phyloP scores from a whole-genome alignment of 2,888 invertebrate genomes.

The Chloromyia formosa region DNA sequence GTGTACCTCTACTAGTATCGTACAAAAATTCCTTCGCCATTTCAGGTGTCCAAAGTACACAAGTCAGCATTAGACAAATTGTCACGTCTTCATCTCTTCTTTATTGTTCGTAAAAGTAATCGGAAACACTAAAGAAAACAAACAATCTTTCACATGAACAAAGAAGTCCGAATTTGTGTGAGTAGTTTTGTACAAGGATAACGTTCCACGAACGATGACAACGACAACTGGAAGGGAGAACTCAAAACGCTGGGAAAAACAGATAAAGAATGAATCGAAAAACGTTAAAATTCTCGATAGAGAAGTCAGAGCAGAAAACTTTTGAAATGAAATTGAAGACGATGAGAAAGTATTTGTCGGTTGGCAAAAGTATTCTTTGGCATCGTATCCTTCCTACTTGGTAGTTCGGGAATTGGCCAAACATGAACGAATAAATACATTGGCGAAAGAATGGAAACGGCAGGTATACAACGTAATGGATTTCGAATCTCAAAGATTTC shows the following conservation, averaged over 20 bases:
- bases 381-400: too few species aligned
- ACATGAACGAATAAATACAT: too few species aligned
- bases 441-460: too few species aligned
- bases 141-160: too few species aligned
- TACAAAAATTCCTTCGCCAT: too few species aligned
- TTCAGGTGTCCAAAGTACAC: too few species aligned
- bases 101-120: slow-evolving; percentile 18
- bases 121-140: slow-evolving; percentile 3
- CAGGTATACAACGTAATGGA: not conserved
- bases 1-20: too few species aligned
- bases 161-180: too few species aligned
- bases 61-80: not conserved
- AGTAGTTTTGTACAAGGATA: too few species aligned
- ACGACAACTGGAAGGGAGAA: not conserved
- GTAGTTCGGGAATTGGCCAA: too few species aligned
- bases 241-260: not conserved
- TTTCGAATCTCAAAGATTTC: too few species aligned
- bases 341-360: not conserved
- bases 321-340: not conserved
- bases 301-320: not conserved
- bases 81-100: slow-evolving; percentile 5
- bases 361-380: not conserved
- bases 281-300: not conserved
- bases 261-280: not conserved
- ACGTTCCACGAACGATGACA: not conserved